These are phyloP conservation scores for Cyaniris semiargus DNA, from an alignment of 2,888 invertebrate species.

Conservation along the genomic window DNA sequence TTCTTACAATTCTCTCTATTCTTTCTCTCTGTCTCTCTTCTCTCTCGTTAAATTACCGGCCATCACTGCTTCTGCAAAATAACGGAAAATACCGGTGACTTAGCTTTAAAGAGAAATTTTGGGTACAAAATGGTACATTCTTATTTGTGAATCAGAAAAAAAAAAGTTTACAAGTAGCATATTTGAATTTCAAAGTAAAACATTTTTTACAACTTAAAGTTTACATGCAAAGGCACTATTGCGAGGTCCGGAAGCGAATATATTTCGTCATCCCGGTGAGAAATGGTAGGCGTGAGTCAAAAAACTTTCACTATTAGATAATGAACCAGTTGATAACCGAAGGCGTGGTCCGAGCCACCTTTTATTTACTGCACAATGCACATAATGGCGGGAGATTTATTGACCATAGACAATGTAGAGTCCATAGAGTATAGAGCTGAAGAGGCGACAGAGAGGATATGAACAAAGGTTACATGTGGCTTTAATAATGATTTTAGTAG, in stretches of 20 bases:
- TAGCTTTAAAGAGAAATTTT: neutral
- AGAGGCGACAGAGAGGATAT: neutral
- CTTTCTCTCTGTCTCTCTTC: too few relatives aligned
- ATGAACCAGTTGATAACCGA: conserved; percentile 44
- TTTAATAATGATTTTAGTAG: neutral
- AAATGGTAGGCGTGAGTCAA: conserved; percentile 32
- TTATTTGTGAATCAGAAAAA: neutral
- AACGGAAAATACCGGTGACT: neutral
- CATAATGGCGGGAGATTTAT: conserved; percentile 8
- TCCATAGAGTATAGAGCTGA: neutral
- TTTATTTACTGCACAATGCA: conserved; percentile 18
- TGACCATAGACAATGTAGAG: neutral
- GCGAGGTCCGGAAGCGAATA: conserved; percentile 15
- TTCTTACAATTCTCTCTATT: too few relatives aligned
- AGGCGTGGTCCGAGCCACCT: conserved; percentile 29
- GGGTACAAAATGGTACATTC: neutral
- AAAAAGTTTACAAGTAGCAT: neutral
- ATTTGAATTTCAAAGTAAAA: neutral
- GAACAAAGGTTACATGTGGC: neutral
- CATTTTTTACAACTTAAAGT: conserved; percentile 13
- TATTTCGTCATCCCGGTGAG: conserved; percentile 29
- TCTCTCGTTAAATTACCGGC: too few relatives aligned
- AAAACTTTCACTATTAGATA: conserved; percentile 48
- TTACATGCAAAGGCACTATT: conserved; percentile 21
- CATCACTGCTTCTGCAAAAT: too few relatives aligned